phyloP scores from a whole-genome alignment of 2,888 invertebrate genomes.

The Miltochrista miniata region DNA sequence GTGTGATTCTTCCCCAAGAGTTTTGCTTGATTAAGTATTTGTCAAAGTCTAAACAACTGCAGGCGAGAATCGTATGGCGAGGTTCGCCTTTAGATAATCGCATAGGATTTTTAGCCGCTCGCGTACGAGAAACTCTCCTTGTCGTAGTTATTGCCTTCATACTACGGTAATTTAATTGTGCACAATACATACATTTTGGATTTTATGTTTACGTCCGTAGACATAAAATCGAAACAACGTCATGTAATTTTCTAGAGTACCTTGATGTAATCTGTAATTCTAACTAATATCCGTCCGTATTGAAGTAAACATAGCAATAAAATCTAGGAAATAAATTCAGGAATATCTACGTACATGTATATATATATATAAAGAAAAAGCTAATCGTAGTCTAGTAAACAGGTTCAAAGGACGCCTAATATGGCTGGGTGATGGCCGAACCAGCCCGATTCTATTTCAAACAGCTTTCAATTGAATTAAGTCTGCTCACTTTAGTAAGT shows the following conservation, averaged over 20 bases:
- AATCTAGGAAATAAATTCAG: conserved; percentile 30
- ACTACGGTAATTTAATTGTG: too few relatives aligned
- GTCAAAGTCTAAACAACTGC: too few relatives aligned
- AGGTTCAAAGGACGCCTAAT: conserved; percentile 40
- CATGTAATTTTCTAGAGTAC: background rate
- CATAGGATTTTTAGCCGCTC: too few relatives aligned
- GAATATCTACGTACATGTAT: conserved; percentile 8
- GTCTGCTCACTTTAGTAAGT: conserved; percentile 33
- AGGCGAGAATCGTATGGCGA: too few relatives aligned
- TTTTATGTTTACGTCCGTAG: too few relatives aligned
- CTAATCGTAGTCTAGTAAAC: conserved; percentile 30
- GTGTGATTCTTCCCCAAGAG: too few relatives aligned
- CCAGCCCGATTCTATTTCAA: conserved; percentile 27
- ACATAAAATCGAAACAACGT: too few relatives aligned
- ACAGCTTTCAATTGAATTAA: conserved; percentile 41
- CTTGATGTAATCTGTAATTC: background rate
- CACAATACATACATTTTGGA: too few relatives aligned
- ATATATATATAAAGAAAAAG: conserved; percentile 19
- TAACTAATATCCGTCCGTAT: background rate
- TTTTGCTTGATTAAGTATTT: too few relatives aligned
- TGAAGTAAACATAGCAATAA: conserved; percentile 31
- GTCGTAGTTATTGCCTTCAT: too few relatives aligned
- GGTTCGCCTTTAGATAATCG: too few relatives aligned
- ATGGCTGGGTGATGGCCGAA: conserved; percentile 21
- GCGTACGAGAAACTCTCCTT: too few relatives aligned